Base-by-base conservation (phyloP, 2,797 vertebrate genomes). In the Sylvia borin region DNA sequence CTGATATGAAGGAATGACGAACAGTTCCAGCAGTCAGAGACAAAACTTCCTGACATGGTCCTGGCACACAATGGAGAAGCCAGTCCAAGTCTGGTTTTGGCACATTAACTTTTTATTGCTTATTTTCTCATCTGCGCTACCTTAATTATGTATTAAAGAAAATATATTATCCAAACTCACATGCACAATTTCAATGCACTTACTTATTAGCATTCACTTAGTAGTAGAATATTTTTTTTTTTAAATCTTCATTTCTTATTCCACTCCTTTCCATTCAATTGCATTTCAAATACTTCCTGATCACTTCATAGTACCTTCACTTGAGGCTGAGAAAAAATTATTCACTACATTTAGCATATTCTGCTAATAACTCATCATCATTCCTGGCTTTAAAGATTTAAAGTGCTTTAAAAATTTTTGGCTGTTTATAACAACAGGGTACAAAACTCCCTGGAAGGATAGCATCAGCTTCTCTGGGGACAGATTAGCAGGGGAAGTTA, bases 361-460 rank as follows among this genome's bases (percentile, higher is more conserved):
- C 97, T 92, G 97, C 96, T 86, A 98, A 95, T 95, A 98, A 82
- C 66, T 97, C 14, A 88, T 98, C 97, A 27, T 98, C 95, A 34
- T 83, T 86, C 48, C 97, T 93, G 48, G 97, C 98, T 66, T 96
- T 51, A 72, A 98, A 61, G 43, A 29, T 55, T 57, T 96, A 91
- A 94, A 98, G 48, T 32, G 95, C 71, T 92, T 91, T 94, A 36
- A 98, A 72, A 82, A 97, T 72, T 9, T 97, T 95, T 93, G 95
- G 0, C 97, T 97, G 29, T 92, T 97, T 93, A 98, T 77, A 40
- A 97, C 20, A 34, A 34, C 10, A 3, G 97, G 93, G 74, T 97
- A 98, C 45, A 98, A 78, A 48, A 98, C 73, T 21, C 94, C 97
- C 0, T 97, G 92, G 77, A 97, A 97, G 15, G 62, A 94, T 92